Percentiles rank a stretch among this genome's conserved stretches.
phyloP scores from a whole-genome alignment of 2,113 vertebrate genomes.

The Benitochromis conjunctus region DNA sequence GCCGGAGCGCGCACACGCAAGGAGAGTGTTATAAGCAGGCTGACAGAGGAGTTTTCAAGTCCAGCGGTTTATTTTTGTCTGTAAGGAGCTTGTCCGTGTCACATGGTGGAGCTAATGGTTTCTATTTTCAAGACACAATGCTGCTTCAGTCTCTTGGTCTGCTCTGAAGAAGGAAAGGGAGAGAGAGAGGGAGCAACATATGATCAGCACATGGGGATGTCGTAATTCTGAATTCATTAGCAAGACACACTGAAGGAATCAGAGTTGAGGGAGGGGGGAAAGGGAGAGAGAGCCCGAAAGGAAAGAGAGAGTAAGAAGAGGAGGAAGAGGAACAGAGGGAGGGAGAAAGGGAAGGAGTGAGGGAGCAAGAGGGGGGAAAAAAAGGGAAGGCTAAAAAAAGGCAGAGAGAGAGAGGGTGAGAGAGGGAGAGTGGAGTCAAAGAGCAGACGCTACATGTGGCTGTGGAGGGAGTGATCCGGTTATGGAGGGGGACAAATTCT shows the following conservation, averaged over 20 bases:
- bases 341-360: slow-evolving; percentile 25
- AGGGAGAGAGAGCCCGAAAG: not conserved
- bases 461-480: slow-evolving; percentile 78
- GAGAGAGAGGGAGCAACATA: slow-evolving; percentile 70
- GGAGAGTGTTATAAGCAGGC: not conserved
- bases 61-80: slow-evolving; percentile 64
- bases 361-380: not conserved
- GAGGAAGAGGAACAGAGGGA: slow-evolving; percentile 44
- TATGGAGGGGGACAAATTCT: slow-evolving; percentile 96
- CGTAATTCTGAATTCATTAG: slow-evolving; percentile 87
- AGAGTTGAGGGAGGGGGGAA: slow-evolving; percentile 62
- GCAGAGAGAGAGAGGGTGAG: slow-evolving; percentile 28
- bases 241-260: slow-evolving; percentile 89
- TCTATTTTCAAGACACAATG: slow-evolving; percentile 82
- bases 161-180: not conserved
- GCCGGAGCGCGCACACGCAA: not conserved
- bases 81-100: slow-evolving; percentile 45
- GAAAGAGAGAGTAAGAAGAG: slow-evolving; percentile 37
- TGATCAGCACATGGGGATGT: slow-evolving; percentile 95
- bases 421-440: slow-evolving; percentile 50
- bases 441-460: slow-evolving; percentile 81
- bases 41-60: slow-evolving; percentile 48
- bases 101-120: slow-evolving; percentile 66
- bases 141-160: slow-evolving; percentile 77
- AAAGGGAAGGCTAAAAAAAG: slow-evolving; percentile 63